Evolutionary conservation across 2,797 vertebrate species (phyloP).

Genomic region (Xenops minutus): DNA sequence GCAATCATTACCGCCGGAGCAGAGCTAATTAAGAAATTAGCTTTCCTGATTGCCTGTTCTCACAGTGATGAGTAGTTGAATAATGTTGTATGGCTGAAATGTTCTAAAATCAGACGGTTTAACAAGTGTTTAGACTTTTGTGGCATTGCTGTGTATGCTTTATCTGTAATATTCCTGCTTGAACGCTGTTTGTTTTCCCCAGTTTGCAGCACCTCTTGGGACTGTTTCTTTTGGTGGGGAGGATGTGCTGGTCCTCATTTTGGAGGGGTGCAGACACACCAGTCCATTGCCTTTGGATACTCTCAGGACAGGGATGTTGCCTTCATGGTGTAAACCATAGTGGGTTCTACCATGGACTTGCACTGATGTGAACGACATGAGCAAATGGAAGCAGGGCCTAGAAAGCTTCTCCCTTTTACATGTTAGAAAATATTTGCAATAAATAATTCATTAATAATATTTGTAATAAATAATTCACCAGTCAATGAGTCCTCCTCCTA

Average conservation of each 20-base stretch:
- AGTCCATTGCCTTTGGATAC: neutral
- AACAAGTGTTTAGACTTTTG: conserved; percentile 81
- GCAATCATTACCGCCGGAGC: conserved; percentile 91
- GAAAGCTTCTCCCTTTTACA: neutral
- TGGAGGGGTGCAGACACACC: neutral
- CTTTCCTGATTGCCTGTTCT: conserved; percentile 92
- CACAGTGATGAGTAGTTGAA: conserved; percentile 88
- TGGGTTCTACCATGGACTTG: neutral
- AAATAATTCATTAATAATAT: conserved; percentile 58
- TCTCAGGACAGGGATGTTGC: accelerated
- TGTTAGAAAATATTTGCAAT: conserved; percentile 26
- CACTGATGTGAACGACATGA: neutral
- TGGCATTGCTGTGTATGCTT: conserved; percentile 73
- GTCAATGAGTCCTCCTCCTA: neutral
- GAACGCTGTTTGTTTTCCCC: conserved; percentile 56
- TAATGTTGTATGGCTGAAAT: conserved; percentile 83
- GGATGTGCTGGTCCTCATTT: neutral
- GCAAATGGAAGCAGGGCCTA: neutral
- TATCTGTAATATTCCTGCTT: conserved; percentile 66
- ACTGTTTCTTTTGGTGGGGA: neutral
- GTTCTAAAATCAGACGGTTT: conserved; percentile 80
- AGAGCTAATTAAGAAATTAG: conserved; percentile 92
- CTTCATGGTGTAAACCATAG: neutral
- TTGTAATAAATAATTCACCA: conserved; percentile 48
- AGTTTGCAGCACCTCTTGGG: conserved; percentile 34